Evolutionary conservation across 2,797 vertebrate genomes (phyloP).

Genomic region (Macropus fuliginosus): DNA sequence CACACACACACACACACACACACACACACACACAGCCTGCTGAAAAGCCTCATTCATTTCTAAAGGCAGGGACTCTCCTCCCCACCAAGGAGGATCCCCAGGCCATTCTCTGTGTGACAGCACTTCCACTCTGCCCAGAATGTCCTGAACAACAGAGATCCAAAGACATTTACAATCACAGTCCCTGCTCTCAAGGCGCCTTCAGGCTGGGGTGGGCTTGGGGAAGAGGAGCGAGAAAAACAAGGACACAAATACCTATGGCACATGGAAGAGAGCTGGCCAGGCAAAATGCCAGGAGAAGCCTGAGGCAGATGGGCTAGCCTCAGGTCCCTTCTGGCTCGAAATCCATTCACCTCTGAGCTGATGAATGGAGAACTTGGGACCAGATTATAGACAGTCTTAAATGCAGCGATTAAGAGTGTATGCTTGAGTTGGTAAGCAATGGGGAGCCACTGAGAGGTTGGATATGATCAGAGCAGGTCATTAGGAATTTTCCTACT

Average conservation of each 20-base stretch:
- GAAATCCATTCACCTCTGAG: neutral
- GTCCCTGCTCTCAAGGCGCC: too few species aligned
- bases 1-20: too few species aligned
- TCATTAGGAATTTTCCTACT: neutral
- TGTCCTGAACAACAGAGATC: neutral
- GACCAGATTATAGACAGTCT: neutral
- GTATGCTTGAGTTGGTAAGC: neutral
- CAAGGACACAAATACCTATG: neutral
- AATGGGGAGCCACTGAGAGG: neutral
- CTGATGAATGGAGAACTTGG: neutral
- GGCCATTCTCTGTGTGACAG: too few species aligned
- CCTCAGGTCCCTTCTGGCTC: neutral
- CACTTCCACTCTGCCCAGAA: neutral
- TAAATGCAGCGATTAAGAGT: neutral
- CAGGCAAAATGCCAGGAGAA: neutral
- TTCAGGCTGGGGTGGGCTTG: neutral
- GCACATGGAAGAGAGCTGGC: neutral
- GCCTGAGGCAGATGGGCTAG: too few species aligned
- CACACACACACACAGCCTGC: neutral
- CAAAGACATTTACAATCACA: neutral
- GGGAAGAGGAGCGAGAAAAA: neutral
- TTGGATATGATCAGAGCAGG: neutral
- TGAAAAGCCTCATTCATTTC: neutral
- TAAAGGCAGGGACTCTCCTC: neutral
- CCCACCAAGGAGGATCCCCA: neutral